Evolutionary conservation across 2,888 invertebrate genomes (phyloP).

Genomic region (Plebejus melissa): DNA sequence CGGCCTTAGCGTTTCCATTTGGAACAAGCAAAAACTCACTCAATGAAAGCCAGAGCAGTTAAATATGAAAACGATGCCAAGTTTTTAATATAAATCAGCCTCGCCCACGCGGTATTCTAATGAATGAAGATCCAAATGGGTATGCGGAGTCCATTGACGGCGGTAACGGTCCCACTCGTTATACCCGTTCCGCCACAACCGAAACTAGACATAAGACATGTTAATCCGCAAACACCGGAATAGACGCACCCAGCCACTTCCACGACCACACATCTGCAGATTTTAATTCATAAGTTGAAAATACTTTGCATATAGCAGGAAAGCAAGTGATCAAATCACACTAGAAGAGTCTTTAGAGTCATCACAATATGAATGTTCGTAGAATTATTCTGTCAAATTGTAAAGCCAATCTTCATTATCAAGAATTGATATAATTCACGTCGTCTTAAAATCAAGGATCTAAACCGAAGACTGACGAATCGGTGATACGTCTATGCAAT

Average conservation of each 20-base stretch:
- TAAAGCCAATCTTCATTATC: no score
- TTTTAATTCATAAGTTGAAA: background rate
- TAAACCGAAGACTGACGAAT: no score
- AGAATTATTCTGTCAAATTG: no score
- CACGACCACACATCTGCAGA: background rate
- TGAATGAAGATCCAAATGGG: slow-evolving; percentile 16
- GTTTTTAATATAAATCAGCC: slow-evolving; percentile 12
- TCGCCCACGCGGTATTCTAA: slow-evolving; percentile 13
- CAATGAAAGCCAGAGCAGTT: slow-evolving; percentile 5
- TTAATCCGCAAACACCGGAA: slow-evolving; percentile 9
- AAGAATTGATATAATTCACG: no score
- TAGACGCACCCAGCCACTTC: background rate
- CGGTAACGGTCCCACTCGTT: slow-evolving; percentile 13
- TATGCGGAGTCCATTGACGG: slow-evolving; percentile 23
- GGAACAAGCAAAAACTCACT: slow-evolving; percentile 7
- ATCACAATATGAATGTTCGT: no score
- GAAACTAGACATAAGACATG: slow-evolving; percentile 16
- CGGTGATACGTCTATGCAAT: background rate
- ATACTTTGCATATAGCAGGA: no score
- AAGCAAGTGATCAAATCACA: no score
- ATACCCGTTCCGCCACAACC: slow-evolving; percentile 12
- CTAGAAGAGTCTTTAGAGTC: no score
- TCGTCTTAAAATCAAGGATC: no score
- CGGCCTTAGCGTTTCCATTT: background rate
- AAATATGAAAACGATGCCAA: slow-evolving; percentile 16